Conservation (phyloP, 2,888 invertebrate genomes). For the Xylota sylvarum region DNA sequence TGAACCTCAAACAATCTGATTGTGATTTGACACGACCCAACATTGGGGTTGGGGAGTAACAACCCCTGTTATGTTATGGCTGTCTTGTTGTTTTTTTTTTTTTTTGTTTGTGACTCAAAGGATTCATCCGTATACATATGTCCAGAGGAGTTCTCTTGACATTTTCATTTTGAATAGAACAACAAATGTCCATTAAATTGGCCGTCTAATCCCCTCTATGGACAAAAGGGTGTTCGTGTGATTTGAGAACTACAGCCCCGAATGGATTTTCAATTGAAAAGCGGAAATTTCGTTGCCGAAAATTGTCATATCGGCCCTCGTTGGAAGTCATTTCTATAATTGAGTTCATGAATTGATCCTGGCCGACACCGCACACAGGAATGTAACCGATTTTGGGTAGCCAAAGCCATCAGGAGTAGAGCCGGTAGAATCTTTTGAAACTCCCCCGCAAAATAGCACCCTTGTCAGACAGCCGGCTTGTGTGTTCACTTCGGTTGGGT, state of each 20-base stretch:
- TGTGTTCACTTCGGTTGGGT: background rate
- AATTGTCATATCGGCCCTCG: conserved; percentile 15
- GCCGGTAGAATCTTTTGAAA: background rate
- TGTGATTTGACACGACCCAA: conserved; percentile 39
- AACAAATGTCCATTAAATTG: conserved; percentile 41
- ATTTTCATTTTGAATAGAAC: conserved; percentile 44
- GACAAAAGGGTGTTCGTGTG: background rate
- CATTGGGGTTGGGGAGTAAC: background rate
- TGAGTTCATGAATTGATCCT: conserved; percentile 35
- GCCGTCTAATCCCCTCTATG: conserved; percentile 25
- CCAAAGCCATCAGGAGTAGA: too few relatives aligned
- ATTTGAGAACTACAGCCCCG: background rate
- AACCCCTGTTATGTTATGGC: background rate
- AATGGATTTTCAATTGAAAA: conserved; percentile 42
- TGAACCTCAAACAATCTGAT: conserved; percentile 47
- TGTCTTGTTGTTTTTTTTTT: background rate
- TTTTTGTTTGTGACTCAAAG: conserved; percentile 8
- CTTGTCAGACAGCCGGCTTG: conserved; percentile 6
- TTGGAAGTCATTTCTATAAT: conserved; percentile 52
- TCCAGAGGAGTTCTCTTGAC: conserved; percentile 15
- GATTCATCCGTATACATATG: conserved; percentile 35
- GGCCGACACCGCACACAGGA: background rate
- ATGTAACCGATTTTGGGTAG: background rate
- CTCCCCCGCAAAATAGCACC: conserved; percentile 3
- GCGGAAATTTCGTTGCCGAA: conserved; percentile 44